Evolutionary conservation across 2,888 invertebrate genomes (phyloP).

Genomic region (Emmelina monodactyla): DNA sequence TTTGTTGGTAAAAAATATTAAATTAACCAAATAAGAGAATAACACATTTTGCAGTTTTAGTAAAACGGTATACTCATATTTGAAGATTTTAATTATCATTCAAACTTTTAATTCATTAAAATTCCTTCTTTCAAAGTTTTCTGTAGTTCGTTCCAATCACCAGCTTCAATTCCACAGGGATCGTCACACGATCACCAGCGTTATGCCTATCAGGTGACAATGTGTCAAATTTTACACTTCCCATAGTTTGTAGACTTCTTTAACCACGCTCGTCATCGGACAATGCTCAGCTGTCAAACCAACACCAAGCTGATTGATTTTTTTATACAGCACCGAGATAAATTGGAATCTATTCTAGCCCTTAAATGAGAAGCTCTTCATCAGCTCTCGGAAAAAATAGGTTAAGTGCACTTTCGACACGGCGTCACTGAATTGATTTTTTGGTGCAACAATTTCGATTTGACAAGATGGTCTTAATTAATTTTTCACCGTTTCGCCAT

Average conservation of each 20-base stretch:
- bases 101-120: too few species aligned
- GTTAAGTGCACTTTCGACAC: conserved; percentile 21
- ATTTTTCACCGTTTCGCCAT: conserved; percentile 1
- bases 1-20: too few species aligned
- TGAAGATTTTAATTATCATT: too few species aligned
- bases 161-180: too few species aligned
- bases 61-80: too few species aligned
- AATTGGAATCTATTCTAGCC: conserved; percentile 51
- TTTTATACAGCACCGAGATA: conserved; percentile 35
- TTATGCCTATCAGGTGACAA: conserved; percentile 48
- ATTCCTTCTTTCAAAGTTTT: too few species aligned
- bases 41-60: too few species aligned
- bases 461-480: neutral
- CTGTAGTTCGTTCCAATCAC: too few species aligned
- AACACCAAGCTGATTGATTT: conserved; percentile 57
- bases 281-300: conserved; percentile 52
- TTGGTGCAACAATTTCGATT: neutral
- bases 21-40: too few species aligned
- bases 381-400: conserved; percentile 20
- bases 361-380: conserved; percentile 28
- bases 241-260: conserved; percentile 44
- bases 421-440: conserved; percentile 11
- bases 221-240: conserved; percentile 40
- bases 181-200: conserved; percentile 25
- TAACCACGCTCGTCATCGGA: conserved; percentile 48